These are phyloP conservation scores for Stenodema calcarata DNA, from an alignment of 2,888 invertebrate genomes.

Conservation along the genomic window DNA sequence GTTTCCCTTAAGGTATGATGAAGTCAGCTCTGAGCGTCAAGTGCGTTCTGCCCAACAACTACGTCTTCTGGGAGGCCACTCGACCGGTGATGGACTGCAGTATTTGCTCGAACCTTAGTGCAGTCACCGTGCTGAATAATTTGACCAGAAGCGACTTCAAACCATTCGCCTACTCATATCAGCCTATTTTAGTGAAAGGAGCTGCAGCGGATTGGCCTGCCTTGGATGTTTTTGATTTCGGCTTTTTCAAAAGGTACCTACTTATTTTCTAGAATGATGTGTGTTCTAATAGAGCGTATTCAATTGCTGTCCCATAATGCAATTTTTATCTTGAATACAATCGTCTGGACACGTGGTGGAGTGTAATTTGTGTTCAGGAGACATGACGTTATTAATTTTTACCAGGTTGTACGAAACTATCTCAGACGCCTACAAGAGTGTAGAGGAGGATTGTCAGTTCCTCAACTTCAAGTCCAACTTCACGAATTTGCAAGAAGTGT, in stretches of 20 bases:
- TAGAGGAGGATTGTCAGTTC: slow-evolving; percentile 84
- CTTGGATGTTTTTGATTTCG: slow-evolving; percentile 69
- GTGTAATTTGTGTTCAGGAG: background rate
- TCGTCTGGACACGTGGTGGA: background rate
- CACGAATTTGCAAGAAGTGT: slow-evolving; percentile 76
- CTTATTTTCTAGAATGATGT: no score
- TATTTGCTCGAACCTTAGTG: slow-evolving; percentile 74
- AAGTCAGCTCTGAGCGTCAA: slow-evolving; percentile 64
- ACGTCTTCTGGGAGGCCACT: slow-evolving; percentile 85
- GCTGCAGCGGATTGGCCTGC: slow-evolving; percentile 82
- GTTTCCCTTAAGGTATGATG: slow-evolving; percentile 54
- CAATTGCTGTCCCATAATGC: no score
- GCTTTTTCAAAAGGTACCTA: slow-evolving; percentile 68
- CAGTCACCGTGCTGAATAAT: slow-evolving; percentile 71
- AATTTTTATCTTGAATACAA: background rate
- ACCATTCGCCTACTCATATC: slow-evolving; percentile 77
- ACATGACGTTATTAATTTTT: background rate
- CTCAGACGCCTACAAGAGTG: slow-evolving; percentile 69
- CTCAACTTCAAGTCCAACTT: slow-evolving; percentile 85
- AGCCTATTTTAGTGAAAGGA: slow-evolving; percentile 79
- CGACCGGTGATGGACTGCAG: slow-evolving; percentile 82
- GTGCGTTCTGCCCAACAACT: slow-evolving; percentile 83
- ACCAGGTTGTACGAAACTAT: slow-evolving; percentile 1
- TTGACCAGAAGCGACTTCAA: slow-evolving; percentile 73
- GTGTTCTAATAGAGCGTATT: no score